Evolutionary conservation across 2,113 vertebrate genomes (phyloP), one percentile per base, ranked within the genome.

Genomic region (Microcebus murinus): DNA sequence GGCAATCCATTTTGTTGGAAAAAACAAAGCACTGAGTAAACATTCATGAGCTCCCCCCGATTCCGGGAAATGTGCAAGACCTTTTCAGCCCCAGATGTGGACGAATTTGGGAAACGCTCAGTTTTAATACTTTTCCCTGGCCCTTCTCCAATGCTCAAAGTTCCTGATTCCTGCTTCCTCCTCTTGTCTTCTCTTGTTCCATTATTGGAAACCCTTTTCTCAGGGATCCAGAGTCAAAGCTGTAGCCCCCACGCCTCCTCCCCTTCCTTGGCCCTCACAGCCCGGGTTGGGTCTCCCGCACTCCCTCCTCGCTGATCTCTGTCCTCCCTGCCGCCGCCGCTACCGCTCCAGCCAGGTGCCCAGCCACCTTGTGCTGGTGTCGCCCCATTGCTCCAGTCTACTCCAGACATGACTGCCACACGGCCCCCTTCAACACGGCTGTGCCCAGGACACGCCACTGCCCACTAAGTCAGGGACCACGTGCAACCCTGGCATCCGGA

Each of bases 261-360:
- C 68, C 27, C 3, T 57, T 27, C 55, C 50, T 36, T 36, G 5
- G 2, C 50, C 1, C 29, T 36, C 36, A 29, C 36, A 20, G 31
- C 9, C 20, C 15, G 45, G 11, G 10, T 1, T n/a, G 29, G n/a
- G 39, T 55, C 76, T 25, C 50, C 14, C 18, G 59, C 0, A 11
- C 18, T 34, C 65, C 31, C n/a, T 55, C 23, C 65, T 74, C 7
- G 11, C 21, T 63, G 3, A 50, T 31, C 42, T 48, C 9, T 45
- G 0, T 18, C 4, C 13, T 63, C 36, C 57, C 3, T 39, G 4
- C 4, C 9, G 23, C 77, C 3, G 5, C 48, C 11, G 2, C 4
- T 11, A 1, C 4, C 6, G 31, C 31, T 17, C 20, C 11, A 1
- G 18, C 14, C 82, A 20, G 17, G 55, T 21, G 13, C 9, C 21